These are phyloP conservation scores for Hymenopus coronatus DNA, from an alignment of 2,888 invertebrate species.

Conservation along the genomic window DNA sequence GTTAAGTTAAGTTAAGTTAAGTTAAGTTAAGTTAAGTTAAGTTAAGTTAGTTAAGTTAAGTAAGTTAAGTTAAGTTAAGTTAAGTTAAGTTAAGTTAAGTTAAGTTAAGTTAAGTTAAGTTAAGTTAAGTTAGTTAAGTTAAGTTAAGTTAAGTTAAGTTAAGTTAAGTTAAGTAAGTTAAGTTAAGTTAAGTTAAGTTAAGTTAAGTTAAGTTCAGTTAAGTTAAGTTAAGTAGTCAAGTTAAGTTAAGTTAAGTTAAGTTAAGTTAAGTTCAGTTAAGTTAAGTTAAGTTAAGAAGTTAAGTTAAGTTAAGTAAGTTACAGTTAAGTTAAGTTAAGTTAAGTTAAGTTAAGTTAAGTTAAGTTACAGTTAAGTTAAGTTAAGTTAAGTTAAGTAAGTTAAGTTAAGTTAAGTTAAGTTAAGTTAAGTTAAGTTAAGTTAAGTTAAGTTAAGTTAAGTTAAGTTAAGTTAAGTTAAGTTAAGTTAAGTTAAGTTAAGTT, in stretches of 20 bases:
- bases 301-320: background rate
- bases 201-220: conserved; percentile 3
- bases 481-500: no score
- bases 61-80: background rate
- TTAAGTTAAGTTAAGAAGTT: conserved; percentile 1
- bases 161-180: conserved; percentile 1
- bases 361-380: background rate
- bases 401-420: background rate
- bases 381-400: background rate
- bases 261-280: background rate
- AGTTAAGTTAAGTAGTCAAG: conserved; percentile 2
- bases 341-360: background rate
- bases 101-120: background rate
- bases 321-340: background rate
- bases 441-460: background rate
- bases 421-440: no score
- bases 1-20: background rate
- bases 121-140: background rate
- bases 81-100: background rate
- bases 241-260: background rate
- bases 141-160: background rate
- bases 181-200: conserved; percentile 10
- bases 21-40: background rate
- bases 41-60: background rate
- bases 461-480: background rate